Evolutionary conservation across 2,888 invertebrate genomes (phyloP).

Genomic region (Nebria brevicollis): DNA sequence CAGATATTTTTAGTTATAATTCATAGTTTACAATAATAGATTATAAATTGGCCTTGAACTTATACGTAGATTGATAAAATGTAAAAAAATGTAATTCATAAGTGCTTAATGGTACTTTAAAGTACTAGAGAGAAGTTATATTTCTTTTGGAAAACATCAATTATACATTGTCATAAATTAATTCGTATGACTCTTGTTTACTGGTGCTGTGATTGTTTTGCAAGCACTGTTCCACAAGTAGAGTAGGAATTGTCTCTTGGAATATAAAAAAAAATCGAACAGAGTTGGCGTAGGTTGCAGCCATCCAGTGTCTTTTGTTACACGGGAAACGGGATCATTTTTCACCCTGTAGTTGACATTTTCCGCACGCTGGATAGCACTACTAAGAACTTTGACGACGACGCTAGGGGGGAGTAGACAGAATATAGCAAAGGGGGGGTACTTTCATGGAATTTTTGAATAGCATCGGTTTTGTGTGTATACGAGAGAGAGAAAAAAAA

Average conservation of each 20-base stretch:
- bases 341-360: slow-evolving; percentile 44
- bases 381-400: neutral
- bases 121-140: too few species aligned
- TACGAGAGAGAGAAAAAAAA: neutral
- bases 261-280: neutral
- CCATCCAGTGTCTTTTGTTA: slow-evolving; percentile 44
- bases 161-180: neutral
- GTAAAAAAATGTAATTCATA: too few species aligned
- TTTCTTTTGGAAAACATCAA: neutral
- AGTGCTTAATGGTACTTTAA: too few species aligned
- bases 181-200: neutral
- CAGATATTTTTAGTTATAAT: too few species aligned
- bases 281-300: slow-evolving; percentile 7
- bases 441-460: slow-evolving; percentile 32
- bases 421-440: neutral
- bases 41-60: too few species aligned
- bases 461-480: neutral
- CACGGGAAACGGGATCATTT: slow-evolving; percentile 39
- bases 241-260: neutral
- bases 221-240: slow-evolving; percentile 2
- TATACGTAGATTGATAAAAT: too few species aligned
- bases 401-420: neutral
- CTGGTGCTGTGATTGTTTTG: neutral
- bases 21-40: too few species aligned
- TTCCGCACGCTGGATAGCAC: slow-evolving; percentile 16